These are phyloP conservation scores for Gymnorhina tibicen DNA, from an alignment of 2,113 vertebrate species.

Conservation along the genomic window DNA sequence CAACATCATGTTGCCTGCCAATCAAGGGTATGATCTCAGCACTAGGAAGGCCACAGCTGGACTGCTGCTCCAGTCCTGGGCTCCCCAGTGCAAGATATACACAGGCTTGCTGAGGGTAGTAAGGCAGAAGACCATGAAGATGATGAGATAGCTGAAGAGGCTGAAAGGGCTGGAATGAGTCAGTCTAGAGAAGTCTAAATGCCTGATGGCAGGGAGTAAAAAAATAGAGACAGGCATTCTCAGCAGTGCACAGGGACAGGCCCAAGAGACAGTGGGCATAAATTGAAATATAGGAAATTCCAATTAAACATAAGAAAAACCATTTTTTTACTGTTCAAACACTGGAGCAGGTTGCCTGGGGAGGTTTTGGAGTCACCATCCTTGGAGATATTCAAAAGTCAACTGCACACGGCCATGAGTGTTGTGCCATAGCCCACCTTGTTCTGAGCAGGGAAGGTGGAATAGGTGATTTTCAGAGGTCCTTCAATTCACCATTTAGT, in stretches of 20 bases:
- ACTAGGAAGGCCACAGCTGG: background rate
- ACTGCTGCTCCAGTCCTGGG: background rate
- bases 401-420: background rate
- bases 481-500: background rate
- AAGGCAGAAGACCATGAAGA: background rate
- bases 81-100: background rate
- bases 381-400: background rate
- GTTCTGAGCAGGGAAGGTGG: background rate
- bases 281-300: background rate
- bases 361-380: background rate
- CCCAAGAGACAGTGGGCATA: background rate
- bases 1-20: background rate
- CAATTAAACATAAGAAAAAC: background rate
- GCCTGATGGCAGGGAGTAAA: background rate
- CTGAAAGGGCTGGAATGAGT: background rate
- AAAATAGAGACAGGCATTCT: background rate
- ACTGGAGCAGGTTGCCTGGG: background rate
- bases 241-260: background rate
- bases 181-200: background rate
- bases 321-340: background rate
- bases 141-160: background rate
- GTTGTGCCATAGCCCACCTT: background rate
- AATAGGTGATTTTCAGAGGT: background rate
- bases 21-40: background rate
- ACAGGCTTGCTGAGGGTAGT: too few relatives aligned